Conservation (phyloP, 2,888 invertebrate species). For the Monochamus alternatus region DNA sequence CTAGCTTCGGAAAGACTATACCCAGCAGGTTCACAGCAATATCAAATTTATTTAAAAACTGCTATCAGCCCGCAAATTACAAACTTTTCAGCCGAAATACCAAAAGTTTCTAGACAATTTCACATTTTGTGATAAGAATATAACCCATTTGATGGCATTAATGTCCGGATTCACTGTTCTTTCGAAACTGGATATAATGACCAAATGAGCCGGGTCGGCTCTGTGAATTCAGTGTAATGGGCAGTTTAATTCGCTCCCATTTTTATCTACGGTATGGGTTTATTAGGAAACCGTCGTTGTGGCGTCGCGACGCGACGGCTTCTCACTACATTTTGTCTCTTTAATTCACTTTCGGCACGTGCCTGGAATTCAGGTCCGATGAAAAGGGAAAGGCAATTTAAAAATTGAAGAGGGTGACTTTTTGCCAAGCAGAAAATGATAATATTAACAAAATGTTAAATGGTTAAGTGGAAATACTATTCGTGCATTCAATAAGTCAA, state of each 20-base stretch:
- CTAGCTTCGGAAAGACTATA: too few relatives aligned
- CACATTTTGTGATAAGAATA: too few relatives aligned
- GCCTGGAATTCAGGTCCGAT: neutral
- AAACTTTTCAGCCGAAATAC: neutral
- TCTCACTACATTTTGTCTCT: neutral
- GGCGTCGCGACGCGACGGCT: neutral
- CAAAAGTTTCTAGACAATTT: too few relatives aligned
- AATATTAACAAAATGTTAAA: too few relatives aligned
- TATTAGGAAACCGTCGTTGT: neutral
- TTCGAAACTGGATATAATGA: neutral
- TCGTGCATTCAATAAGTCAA: too few relatives aligned
- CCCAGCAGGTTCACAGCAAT: too few relatives aligned
- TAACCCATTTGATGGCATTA: too few relatives aligned
- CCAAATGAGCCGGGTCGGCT: neutral
- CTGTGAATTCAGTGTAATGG: neutral
- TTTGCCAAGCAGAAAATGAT: too few relatives aligned
- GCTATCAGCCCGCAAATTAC: neutral
- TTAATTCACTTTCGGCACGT: constrained; percentile 1
- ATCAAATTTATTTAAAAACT: too few relatives aligned
- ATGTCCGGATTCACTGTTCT: too few relatives aligned
- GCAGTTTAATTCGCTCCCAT: neutral
- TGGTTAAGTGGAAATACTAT: too few relatives aligned
- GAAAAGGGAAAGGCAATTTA: constrained; percentile 6
- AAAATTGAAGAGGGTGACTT: neutral
- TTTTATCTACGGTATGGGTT: neutral